Percentiles rank a stretch among this genome's conserved stretches.
These are phyloP conservation scores for Falco biarmicus DNA, from an alignment of 2,797 vertebrate genomes.

Conservation along the genomic window DNA sequence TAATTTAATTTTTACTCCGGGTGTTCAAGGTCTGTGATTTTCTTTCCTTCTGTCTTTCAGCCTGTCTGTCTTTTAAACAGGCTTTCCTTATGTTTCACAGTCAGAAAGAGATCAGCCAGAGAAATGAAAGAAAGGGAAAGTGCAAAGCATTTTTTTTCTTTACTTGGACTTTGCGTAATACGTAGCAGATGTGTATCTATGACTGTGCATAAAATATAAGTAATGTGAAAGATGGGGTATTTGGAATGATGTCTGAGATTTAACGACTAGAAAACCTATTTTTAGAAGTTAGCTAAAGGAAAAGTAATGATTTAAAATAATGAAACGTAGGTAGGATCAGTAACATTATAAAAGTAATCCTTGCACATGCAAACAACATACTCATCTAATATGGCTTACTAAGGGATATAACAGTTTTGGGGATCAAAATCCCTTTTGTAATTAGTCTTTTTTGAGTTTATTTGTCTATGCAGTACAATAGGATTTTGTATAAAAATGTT, in stretches of 20 bases:
- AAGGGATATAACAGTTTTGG: not conserved
- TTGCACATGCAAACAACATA: not conserved
- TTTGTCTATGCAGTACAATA: not conserved
- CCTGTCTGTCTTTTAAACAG: not conserved
- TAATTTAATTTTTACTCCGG: conserved; percentile 59
- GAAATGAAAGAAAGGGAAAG: not conserved
- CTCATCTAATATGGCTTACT: not conserved
- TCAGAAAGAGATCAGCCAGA: not conserved
- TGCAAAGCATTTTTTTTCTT: not conserved
- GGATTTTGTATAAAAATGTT: not conserved
- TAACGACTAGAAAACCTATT: not conserved
- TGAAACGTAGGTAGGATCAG: not conserved
- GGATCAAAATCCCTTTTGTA: not conserved
- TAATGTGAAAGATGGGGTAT: not conserved
- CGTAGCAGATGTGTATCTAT: not conserved
- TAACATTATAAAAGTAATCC: not conserved
- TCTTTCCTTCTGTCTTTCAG: not conserved
- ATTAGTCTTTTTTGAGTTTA: not conserved
- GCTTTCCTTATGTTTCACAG: not conserved
- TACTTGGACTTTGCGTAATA: not conserved
- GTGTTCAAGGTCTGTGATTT: conserved; percentile 31
- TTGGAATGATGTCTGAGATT: not conserved
- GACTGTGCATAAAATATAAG: not conserved
- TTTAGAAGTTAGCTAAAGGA: not conserved
- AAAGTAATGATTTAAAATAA: not conserved